Percentiles rank a stretch among this genome's conserved stretches.
phyloP scores from a whole-genome alignment of 2,888 invertebrate species.

The Acanthosepion lycidas region DNA sequence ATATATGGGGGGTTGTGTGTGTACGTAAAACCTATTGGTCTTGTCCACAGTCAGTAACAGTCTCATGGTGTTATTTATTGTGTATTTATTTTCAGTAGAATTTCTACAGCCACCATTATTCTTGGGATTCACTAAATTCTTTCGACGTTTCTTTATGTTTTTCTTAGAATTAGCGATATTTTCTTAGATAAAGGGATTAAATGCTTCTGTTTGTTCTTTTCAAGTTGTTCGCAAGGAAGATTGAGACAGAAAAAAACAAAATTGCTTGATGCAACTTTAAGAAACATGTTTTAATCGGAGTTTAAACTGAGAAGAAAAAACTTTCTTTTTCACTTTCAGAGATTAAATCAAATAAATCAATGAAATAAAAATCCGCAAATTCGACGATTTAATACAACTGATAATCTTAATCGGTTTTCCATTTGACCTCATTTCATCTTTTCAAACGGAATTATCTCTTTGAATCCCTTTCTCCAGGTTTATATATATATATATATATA shows the following conservation, averaged over 20 bases:
- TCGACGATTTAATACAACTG: background rate
- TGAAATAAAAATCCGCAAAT: background rate
- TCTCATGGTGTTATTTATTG: too few relatives aligned
- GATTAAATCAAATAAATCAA: background rate
- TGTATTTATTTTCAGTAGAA: too few relatives aligned
- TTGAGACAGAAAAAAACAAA: background rate
- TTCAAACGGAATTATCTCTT: background rate
- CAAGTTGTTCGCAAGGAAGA: background rate
- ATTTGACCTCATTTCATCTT: background rate
- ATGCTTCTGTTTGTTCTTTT: background rate
- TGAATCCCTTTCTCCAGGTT: background rate
- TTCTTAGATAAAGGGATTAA: background rate
- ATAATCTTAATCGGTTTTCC: background rate
- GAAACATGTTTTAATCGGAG: background rate
- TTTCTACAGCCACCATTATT: too few relatives aligned
- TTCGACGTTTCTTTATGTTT: too few relatives aligned
- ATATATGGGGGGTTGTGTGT: background rate
- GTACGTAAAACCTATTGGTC: background rate
- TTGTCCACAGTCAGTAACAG: too few relatives aligned
- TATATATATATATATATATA: background rate
- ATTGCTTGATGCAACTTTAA: background rate
- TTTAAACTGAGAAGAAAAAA: background rate
- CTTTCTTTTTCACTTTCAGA: background rate
- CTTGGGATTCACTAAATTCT: too few relatives aligned
- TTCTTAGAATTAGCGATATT: too few relatives aligned